Percentiles rank a stretch among this genome's conserved stretches.
Evolutionary conservation across 2,113 vertebrate genomes (phyloP).

Genomic region (Seriola rivoliana): DNA sequence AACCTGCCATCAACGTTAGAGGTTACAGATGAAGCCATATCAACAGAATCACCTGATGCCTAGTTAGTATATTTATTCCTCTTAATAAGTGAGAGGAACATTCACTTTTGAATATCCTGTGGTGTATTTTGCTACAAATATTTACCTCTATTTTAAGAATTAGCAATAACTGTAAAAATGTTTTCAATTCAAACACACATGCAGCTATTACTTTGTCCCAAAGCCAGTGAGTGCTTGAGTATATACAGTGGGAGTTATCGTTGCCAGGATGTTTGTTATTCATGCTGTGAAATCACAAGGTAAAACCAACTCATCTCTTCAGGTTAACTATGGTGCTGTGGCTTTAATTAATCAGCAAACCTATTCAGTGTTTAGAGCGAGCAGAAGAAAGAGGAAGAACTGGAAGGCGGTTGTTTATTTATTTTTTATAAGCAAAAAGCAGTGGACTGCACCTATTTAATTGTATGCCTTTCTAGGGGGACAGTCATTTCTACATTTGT

Average conservation of each 20-base stretch:
- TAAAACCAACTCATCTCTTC: constrained; percentile 45
- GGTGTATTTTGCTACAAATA: constrained; percentile 28
- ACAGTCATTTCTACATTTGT: constrained; percentile 49
- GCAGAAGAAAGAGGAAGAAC: constrained; percentile 36
- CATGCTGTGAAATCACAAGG: constrained; percentile 77
- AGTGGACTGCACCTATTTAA: constrained; percentile 61
- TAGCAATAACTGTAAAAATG: constrained; percentile 32
- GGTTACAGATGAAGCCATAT: constrained; percentile 23
- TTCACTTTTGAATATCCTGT: constrained; percentile 25
- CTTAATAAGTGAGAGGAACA: constrained; percentile 19
- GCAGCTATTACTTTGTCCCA: constrained; percentile 38
- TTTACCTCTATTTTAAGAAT: constrained; percentile 53
- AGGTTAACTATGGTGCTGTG: constrained; percentile 41
- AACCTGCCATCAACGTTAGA: constrained; percentile 12
- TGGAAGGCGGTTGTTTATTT: constrained; percentile 49
- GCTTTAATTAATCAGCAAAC: constrained; percentile 40
- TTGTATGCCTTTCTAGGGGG: background rate
- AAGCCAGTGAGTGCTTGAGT: constrained; percentile 30
- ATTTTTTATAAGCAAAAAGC: constrained; percentile 51
- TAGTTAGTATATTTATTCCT: constrained; percentile 54
- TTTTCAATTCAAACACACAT: constrained; percentile 30
- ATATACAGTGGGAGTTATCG: background rate
- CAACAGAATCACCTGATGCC: constrained; percentile 1
- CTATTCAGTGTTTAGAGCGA: constrained; percentile 18
- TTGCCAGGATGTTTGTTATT: constrained; percentile 41